Percentiles rank a stretch among this genome's conserved stretches.
phyloP scores from a whole-genome alignment of 2,113 vertebrate genomes.

The Syrrhaptes paradoxus region DNA sequence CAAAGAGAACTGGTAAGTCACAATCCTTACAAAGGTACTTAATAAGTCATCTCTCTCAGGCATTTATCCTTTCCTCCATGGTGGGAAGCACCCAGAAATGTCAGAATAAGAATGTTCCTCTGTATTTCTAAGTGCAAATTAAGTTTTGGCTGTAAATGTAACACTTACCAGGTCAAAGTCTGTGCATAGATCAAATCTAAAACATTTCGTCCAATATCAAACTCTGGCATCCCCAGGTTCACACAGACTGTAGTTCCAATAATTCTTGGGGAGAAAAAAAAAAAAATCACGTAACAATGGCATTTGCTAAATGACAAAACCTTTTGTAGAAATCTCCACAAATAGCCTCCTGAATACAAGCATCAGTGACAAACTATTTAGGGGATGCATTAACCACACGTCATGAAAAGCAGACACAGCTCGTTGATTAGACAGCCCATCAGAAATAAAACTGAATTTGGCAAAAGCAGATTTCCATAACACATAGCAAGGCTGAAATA shows the following conservation, averaged over 20 bases:
- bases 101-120: not conserved
- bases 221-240: constrained; percentile 85
- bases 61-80: not conserved
- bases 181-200: constrained; percentile 93
- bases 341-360: not conserved
- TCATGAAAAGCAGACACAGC: not conserved
- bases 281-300: not conserved
- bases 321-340: not conserved
- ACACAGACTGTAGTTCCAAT: constrained; percentile 78
- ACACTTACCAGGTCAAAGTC: constrained; percentile 89
- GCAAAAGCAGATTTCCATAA: not conserved
- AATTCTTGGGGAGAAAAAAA: constrained; percentile 65
- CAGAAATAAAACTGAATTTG: not conserved
- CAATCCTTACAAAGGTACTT: not conserved
- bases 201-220: constrained; percentile 92
- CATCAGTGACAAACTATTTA: not conserved
- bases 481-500: not conserved
- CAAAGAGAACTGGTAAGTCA: not conserved
- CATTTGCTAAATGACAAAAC: not conserved
- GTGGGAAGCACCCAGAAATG: not conserved
- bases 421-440: not conserved
- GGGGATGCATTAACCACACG: not conserved
- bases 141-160: not conserved
- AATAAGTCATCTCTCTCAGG: not conserved
- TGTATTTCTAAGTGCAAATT: not conserved